Evolutionary conservation across 2,797 vertebrate genomes (phyloP), one percentile per base, ranked within the genome.

Genomic region (Menidia menidia): DNA sequence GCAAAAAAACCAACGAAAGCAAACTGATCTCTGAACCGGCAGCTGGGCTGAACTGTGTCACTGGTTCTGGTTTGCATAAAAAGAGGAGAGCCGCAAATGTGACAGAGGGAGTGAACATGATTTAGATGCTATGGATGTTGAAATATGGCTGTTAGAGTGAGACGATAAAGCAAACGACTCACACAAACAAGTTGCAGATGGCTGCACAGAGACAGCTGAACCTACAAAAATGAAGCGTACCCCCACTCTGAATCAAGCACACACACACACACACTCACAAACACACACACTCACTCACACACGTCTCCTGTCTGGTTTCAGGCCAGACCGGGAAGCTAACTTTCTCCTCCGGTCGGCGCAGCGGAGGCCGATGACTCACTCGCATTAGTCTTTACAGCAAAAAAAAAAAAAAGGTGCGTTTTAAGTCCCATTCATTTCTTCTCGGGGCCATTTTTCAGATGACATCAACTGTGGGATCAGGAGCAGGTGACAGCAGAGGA

Each of bases 281-380:
- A 39, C 35, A 35, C 63, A 59, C 31, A 13, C 48, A 63, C 39
- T 60, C 4, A 48, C 3, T 47, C 33, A 2, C 35, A 41, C 54
- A 42, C 55, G 3, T 58, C 3, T 54, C 39, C 41, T 4, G 0
- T n/a, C 44, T 86, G 70, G 64, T 76, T 55, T 60, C 0, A 7
- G 66, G 13, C 77, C 73, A 83, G 74, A 81, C 43, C 59, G 76
- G 66, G 61, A 84, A 74, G 75, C 71, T 75, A 76, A 77, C 54
- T 60, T 85, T 88, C 77, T 83, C 78, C 75, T 86, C 71, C 0
- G 45, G 75, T 72, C 75, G 71, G 60, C 18, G 25, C 59, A 11
- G 39, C 6, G 0, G 68, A 64, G 64, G 60, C 64, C 19, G 77
- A 84, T 85, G 88, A 87, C 82, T 87, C 85, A 85, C 30, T 2